Percentiles rank a stretch among this genome's conserved stretches.
Conservation (phyloP, 1,140 invertebrate species). For the Euura saliciscinereae region DNA sequence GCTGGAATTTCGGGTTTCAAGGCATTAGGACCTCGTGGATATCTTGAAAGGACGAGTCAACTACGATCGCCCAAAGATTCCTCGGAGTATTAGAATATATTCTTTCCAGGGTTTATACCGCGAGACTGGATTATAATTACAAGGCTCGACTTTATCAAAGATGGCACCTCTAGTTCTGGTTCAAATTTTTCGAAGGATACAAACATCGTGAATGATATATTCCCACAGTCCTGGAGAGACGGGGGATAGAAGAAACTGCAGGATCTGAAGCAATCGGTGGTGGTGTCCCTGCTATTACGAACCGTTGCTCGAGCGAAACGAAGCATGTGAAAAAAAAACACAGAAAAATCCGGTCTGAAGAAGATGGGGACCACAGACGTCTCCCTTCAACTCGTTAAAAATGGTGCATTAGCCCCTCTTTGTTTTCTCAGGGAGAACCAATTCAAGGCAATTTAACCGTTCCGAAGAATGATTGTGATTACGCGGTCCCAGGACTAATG, state of each 20-base stretch:
- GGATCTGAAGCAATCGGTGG: background rate
- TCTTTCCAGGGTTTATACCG: background rate
- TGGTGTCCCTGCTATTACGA: no score
- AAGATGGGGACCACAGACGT: no score
- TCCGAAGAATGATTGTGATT: background rate
- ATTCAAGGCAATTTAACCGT: constrained; percentile 1
- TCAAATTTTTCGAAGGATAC: background rate
- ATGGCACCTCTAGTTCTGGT: no score
- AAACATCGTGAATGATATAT: background rate
- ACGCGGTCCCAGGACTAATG: constrained; percentile 4
- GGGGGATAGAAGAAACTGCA: background rate
- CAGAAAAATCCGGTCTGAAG: no score
- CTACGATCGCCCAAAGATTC: background rate
- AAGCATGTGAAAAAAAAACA: no score
- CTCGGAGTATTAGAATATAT: background rate
- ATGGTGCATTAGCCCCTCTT: background rate
- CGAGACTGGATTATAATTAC: no score
- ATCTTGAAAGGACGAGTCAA: background rate
- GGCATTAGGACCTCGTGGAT: background rate
- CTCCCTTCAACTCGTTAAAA: constrained; percentile 5
- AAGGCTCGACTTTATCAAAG: no score
- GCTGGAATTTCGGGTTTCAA: constrained; percentile 1
- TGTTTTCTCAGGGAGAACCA: background rate
- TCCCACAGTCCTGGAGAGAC: constrained; percentile 13
- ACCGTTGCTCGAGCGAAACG: no score